phyloP scores from a whole-genome alignment of 2,797 vertebrate genomes.

The Rhinophrynus dorsalis region DNA sequence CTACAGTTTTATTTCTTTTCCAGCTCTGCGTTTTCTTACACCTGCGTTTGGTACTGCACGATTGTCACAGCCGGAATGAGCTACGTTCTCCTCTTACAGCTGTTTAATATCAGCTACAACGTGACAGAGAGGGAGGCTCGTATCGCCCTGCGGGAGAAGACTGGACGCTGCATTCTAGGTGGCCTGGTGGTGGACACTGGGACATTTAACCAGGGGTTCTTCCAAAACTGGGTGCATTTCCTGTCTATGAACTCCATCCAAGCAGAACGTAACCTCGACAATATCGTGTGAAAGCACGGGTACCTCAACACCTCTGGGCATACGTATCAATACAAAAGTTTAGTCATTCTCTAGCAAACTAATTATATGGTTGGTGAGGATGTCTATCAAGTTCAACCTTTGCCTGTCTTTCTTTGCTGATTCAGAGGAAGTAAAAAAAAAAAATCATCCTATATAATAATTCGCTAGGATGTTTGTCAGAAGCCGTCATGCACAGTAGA shows the following conservation, averaged over 20 bases:
- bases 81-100: conserved; percentile 87
- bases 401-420: too few relatives aligned
- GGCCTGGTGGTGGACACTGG: conserved; percentile 86
- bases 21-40: conserved; percentile 91
- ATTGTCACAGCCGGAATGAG: conserved; percentile 86
- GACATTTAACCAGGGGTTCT: conserved; percentile 79
- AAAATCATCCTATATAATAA: too few relatives aligned
- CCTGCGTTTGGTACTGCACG: conserved; percentile 93
- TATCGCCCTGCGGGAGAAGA: conserved; percentile 80
- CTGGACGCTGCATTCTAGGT: conserved; percentile 72
- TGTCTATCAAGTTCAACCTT: too few relatives aligned
- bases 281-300: conserved; percentile 63
- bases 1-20: background rate
- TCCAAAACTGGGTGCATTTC: conserved; percentile 89
- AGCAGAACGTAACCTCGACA: conserved; percentile 58
- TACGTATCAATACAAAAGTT: too few relatives aligned
- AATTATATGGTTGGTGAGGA: too few relatives aligned
- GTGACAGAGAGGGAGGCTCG: conserved; percentile 91
- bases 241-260: conserved; percentile 68
- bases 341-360: too few relatives aligned
- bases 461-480: too few relatives aligned
- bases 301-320: background rate
- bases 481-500: too few relatives aligned
- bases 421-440: too few relatives aligned
- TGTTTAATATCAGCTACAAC: conserved; percentile 92